phyloP scores from a whole-genome alignment of 2,888 invertebrate genomes.

The Xanthia togata region DNA sequence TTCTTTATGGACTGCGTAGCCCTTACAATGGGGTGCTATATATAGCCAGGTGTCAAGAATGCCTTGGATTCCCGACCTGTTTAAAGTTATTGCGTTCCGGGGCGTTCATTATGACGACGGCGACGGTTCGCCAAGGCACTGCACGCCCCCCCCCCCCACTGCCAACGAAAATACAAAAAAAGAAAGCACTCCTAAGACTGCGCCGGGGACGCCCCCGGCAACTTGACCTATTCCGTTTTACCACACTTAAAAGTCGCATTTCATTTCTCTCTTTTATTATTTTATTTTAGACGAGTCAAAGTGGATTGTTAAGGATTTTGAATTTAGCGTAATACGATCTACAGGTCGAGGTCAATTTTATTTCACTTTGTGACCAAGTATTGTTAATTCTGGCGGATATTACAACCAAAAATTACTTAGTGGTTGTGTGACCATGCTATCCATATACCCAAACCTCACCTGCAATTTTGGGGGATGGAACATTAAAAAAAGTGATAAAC shows the following conservation, averaged over 20 bases:
- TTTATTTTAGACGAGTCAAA: constrained; percentile 50
- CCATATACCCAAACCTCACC: not conserved
- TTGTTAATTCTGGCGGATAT: constrained; percentile 15
- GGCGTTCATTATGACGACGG: constrained; percentile 62
- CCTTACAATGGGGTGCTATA: constrained; percentile 48
- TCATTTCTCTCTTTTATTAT: constrained; percentile 55
- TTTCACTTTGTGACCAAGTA: constrained; percentile 24
- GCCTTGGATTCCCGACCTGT: constrained; percentile 68
- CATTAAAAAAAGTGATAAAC: not conserved
- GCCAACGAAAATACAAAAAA: constrained; percentile 55
- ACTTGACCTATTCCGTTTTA: constrained; percentile 65
- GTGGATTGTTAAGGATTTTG: constrained; percentile 35
- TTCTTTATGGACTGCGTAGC: constrained; percentile 43
- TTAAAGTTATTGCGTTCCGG: constrained; percentile 72
- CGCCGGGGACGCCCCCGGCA: constrained; percentile 47
- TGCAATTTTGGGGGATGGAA: not conserved
- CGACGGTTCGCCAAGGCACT: constrained; percentile 49
- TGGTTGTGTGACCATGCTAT: not conserved
- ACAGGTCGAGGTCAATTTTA: constrained; percentile 21
- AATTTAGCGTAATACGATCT: constrained; percentile 43
- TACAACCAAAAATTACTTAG: not conserved
- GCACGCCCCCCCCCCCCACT: constrained; percentile 33
- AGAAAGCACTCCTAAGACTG: constrained; percentile 42
- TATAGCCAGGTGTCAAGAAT: constrained; percentile 56
- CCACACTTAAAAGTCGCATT: constrained; percentile 46